phyloP scores from a whole-genome alignment of 2,113 vertebrate species.

The Anthoscopus minutus region DNA sequence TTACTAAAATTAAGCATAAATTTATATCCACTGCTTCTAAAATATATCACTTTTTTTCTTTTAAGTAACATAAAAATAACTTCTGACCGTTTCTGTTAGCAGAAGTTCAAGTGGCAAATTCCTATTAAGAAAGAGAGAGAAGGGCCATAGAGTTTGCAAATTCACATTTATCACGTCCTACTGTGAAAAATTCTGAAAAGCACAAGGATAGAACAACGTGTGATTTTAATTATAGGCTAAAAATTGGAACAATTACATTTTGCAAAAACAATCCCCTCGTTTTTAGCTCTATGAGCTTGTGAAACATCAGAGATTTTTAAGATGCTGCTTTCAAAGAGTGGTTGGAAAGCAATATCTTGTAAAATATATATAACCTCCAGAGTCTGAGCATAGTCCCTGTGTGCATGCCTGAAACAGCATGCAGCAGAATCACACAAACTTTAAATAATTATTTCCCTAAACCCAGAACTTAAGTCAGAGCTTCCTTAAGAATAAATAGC shows the following conservation, averaged over 20 bases:
- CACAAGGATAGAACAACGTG: not conserved
- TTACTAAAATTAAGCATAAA: not conserved
- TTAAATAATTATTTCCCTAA: not conserved
- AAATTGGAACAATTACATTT: not conserved
- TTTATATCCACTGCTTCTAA: not conserved
- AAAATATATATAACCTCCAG: not conserved
- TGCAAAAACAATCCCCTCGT: not conserved
- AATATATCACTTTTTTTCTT: not conserved
- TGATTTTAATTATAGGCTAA: not conserved
- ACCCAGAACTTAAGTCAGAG: not conserved
- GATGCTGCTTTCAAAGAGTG: not conserved
- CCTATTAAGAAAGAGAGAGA: not conserved
- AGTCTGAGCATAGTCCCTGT: not conserved
- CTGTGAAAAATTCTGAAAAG: not conserved
- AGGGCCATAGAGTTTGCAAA: not conserved
- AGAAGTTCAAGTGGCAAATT: not conserved
- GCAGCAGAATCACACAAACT: not conserved
- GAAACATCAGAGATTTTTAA: not conserved
- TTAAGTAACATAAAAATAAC: not conserved
- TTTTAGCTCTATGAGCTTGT: not conserved
- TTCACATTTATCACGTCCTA: not conserved
- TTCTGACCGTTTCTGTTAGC: not conserved
- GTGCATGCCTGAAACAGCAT: not conserved
- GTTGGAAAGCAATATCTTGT: not conserved
- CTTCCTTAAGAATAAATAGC: conserved; percentile 6